Percentiles rank a stretch among this genome's conserved stretches.
Conservation (phyloP, 2,888 invertebrate genomes). For the Napeogenes inachia region DNA sequence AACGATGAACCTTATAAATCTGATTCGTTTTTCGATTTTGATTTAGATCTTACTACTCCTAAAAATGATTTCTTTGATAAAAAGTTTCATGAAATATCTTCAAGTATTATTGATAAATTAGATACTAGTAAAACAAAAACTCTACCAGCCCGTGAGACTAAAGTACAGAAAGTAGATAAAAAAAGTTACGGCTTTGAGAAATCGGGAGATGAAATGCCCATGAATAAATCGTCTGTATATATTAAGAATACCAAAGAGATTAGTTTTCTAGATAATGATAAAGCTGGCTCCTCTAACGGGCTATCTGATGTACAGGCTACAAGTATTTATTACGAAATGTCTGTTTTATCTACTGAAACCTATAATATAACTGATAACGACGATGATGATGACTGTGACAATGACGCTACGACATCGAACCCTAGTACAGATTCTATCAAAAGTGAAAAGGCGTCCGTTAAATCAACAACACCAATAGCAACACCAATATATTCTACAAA, state of each 20-base stretch:
- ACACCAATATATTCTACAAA: conserved; percentile 39
- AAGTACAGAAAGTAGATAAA: conserved; percentile 49
- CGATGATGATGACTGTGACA: conserved; percentile 67
- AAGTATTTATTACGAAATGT: conserved; percentile 74
- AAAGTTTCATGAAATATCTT: conserved; percentile 70
- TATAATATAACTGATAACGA: conserved; percentile 64
- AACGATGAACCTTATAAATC: conserved; percentile 39
- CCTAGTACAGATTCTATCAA: conserved; percentile 51
- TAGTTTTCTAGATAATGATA: conserved; percentile 64
- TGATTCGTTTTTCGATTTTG: conserved; percentile 57
- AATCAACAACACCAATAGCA: conserved; percentile 41
- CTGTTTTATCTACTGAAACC: conserved; percentile 68
- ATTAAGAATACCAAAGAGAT: conserved; percentile 77
- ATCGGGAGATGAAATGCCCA: conserved; percentile 65
- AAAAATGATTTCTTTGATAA: conserved; percentile 74
- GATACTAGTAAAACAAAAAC: conserved; percentile 53
- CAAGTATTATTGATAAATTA: conserved; percentile 74
- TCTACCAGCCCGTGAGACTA: conserved; percentile 48
- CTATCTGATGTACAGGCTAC: conserved; percentile 71
- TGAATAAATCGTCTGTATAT: conserved; percentile 66
- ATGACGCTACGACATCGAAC: conserved; percentile 46
- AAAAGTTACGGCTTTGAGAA: conserved; percentile 64
- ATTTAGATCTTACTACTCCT: conserved; percentile 72
- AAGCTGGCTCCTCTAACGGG: conserved; percentile 58
- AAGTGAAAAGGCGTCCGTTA: conserved; percentile 50